Percentiles rank a stretch among this genome's conserved stretches.
phyloP scores from a whole-genome alignment of 2,888 invertebrate genomes.

The Tolmerus cingulatus region DNA sequence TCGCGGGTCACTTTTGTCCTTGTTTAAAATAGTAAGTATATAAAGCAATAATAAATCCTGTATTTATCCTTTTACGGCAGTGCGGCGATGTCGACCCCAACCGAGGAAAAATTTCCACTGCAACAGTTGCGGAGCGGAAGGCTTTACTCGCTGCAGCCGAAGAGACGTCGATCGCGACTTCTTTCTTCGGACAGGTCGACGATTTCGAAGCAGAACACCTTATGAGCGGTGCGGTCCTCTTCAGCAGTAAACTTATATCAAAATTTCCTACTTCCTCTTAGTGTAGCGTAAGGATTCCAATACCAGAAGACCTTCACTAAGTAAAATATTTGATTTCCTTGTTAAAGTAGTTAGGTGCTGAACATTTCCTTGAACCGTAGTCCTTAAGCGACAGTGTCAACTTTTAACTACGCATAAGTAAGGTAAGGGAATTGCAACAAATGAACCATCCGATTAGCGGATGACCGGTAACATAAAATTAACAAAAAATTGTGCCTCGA shows the following conservation, averaged over 20 bases:
- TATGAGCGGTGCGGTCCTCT: constrained; percentile 54
- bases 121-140: constrained; percentile 57
- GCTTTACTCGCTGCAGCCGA: constrained; percentile 62
- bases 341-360: constrained; percentile 14
- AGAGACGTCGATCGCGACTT: constrained; percentile 59
- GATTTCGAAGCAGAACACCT: constrained; percentile 61
- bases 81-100: constrained; percentile 14
- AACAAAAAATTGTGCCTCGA: constrained; percentile 49
- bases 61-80: not conserved
- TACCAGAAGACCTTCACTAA: constrained; percentile 12
- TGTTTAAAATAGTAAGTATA: not conserved
- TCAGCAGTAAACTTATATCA: constrained; percentile 16
- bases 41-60: not conserved
- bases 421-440: constrained; percentile 22
- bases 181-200: constrained; percentile 54
- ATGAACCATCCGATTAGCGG: constrained; percentile 26
- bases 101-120: not conserved
- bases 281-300: constrained; percentile 6
- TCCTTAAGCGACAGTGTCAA: constrained; percentile 39
- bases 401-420: constrained; percentile 38
- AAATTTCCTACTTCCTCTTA: constrained; percentile 18
- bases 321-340: constrained; percentile 18
- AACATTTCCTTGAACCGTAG: constrained; percentile 5
- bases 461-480: constrained; percentile 30
- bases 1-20: not conserved